phyloP scores from a whole-genome alignment of 2,888 invertebrate genomes.

The Odontocerum albicorne region DNA sequence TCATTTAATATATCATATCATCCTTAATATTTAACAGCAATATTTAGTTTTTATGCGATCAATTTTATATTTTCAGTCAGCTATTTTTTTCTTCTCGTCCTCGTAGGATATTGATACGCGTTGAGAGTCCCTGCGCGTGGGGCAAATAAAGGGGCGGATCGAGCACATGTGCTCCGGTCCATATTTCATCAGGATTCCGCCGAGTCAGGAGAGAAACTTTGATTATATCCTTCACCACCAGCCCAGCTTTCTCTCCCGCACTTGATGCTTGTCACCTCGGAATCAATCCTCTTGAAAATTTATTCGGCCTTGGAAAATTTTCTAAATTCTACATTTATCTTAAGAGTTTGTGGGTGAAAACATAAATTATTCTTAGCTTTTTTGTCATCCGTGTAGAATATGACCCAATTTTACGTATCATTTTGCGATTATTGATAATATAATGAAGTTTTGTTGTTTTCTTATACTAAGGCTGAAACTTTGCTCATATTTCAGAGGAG shows the following conservation, averaged over 20 bases:
- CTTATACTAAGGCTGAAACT: no score
- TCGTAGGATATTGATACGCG: no score
- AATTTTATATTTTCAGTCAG: no score
- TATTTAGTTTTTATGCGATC: no score
- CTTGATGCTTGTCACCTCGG: slow-evolving; percentile 13
- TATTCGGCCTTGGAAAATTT: slow-evolving; percentile 10
- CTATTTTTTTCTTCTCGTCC: no score
- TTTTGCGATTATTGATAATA: not conserved
- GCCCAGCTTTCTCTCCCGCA: not conserved
- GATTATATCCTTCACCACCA: slow-evolving; percentile 25
- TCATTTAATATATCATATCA: no score
- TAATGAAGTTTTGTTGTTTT: no score
- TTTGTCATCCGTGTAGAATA: not conserved
- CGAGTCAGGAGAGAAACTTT: slow-evolving; percentile 33
- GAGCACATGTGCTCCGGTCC: slow-evolving; percentile 27
- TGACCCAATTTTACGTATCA: not conserved
- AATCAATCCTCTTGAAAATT: slow-evolving; percentile 20
- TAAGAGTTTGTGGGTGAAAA: not conserved
- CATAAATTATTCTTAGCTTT: slow-evolving; percentile 11
- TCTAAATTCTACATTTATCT: slow-evolving; percentile 19
- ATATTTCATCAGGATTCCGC: slow-evolving; percentile 34
- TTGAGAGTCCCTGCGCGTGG: no score
- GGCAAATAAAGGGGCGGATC: slow-evolving; percentile 5
- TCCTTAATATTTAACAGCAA: no score
- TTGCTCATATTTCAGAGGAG: no score